A percentile compares a stretch with the other conserved stretches of the same genome.
Evolutionary conservation across 2,888 invertebrate genomes (phyloP).

Genomic region (Agriotes lineatus): DNA sequence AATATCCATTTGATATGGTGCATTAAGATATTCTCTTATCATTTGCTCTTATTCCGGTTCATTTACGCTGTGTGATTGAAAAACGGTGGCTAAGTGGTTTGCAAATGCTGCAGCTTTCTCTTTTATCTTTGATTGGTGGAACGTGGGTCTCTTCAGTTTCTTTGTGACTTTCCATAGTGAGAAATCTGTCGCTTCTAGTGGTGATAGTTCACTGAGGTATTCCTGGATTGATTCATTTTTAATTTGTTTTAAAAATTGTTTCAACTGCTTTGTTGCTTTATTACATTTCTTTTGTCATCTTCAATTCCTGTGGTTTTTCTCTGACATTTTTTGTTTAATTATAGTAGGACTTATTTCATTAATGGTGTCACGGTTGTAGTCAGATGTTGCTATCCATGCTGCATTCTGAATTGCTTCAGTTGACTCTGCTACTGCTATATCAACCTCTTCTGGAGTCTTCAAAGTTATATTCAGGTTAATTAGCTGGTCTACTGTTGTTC

Average conservation of each 20-base stretch:
- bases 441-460: conserved; percentile 13
- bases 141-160: neutral
- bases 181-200: conserved; percentile 8
- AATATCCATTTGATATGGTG: conserved; percentile 10
- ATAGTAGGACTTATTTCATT: conserved; percentile 10
- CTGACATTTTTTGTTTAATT: conserved; percentile 4
- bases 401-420: conserved; percentile 14
- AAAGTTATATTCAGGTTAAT: conserved; percentile 10
- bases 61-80: conserved; percentile 3
- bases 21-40: conserved; percentile 10
- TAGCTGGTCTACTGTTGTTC: conserved; percentile 13
- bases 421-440: conserved; percentile 11
- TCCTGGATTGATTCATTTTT: conserved; percentile 22
- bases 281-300: conserved; percentile 15
- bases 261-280: conserved; percentile 7
- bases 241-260: conserved; percentile 19
- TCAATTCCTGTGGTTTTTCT: conserved; percentile 11
- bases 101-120: conserved; percentile 2
- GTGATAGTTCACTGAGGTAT: conserved; percentile 9
- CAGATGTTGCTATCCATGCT: conserved; percentile 2
- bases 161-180: conserved; percentile 3
- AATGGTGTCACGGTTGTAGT: conserved; percentile 4
- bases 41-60: conserved; percentile 2
- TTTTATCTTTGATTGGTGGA: conserved; percentile 6
- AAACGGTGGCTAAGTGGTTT: conserved; percentile 11